Evolutionary conservation across 2,113 vertebrate genomes (phyloP), one percentile per base, ranked within the genome.

Genomic region (Girardinichthys multiradiatus): DNA sequence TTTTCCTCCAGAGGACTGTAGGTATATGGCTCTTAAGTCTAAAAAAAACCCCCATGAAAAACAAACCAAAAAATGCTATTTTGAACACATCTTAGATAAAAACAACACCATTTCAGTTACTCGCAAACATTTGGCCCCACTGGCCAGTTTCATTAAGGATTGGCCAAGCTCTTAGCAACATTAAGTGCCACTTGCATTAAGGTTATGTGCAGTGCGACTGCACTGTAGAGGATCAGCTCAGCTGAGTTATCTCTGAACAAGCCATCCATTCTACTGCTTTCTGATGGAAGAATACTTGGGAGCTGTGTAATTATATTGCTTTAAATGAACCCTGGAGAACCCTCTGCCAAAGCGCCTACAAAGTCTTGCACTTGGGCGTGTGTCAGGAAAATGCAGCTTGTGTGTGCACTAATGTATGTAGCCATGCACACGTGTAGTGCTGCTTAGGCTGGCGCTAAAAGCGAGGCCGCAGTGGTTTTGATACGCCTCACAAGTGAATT

Each of bases 401-500:
- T 80, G 81, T 70, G 81, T 48, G 83, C 72, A 68, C 75, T 66
- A 37, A 21, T 78, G 65, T 84, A 80, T 85, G 71, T 74, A 67
- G 65, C 21, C 37, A 76, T 26, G 66, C n/a, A 74, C 54, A 74
- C 68, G 71, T 86, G 78, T 76, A 74, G 77, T 74, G 86, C 80
- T 89, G 86, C 88, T 89, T 86, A 90, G 90, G 87, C 91, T 92
- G 90, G 91, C 88, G 83, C 90, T 91, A 88, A 91, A 90, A 92
- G 88, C 73, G 89, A 91, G 91, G 91, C 92, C 89, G 66, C 89
- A 77, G 88, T 90, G 91, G 85, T 92, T 89, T 92, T 89, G 93
- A 93, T 92, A 92, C 89, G 90, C 93, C 91, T 93, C 91, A 85
- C 92, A 91, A 94, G 94, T 92, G 89, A 91, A 93, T 94, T 94